Conservation (phyloP, 2,113 vertebrate species). For the Phasianus colchicus region DNA sequence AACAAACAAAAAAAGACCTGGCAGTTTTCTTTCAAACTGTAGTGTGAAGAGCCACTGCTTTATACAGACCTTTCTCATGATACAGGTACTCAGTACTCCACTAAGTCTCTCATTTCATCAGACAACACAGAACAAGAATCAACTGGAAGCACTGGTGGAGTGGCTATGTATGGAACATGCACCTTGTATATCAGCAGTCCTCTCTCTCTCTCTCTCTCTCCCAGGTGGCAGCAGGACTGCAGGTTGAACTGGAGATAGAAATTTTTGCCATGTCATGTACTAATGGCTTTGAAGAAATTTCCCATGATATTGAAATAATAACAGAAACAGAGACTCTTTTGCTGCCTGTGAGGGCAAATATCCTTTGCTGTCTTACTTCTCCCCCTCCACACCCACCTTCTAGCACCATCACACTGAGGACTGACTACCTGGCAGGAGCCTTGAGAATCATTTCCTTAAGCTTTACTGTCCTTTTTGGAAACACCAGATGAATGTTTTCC, state of each 20-base stretch:
- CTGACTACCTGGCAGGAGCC: neutral
- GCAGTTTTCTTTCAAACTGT: neutral
- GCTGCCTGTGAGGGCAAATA: slow-evolving; percentile 91
- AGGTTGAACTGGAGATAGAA: slow-evolving; percentile 83
- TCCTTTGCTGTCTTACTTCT: slow-evolving; percentile 77
- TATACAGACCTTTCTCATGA: neutral
- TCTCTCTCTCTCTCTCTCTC: slow-evolving; percentile 11
- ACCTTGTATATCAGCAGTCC: neutral
- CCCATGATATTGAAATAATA: slow-evolving; percentile 82
- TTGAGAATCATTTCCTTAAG: neutral
- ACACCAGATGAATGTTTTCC: neutral
- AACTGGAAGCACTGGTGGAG: neutral
- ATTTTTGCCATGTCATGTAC: slow-evolving; percentile 79
- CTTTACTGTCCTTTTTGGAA: neutral
- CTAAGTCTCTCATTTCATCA: neutral
- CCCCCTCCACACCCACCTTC: neutral
- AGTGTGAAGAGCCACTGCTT: neutral
- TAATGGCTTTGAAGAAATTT: slow-evolving; percentile 68
- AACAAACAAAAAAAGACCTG: too few relatives aligned
- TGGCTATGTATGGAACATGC: neutral
- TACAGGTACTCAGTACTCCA: neutral
- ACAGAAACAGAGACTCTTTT: slow-evolving; percentile 86
- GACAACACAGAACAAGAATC: neutral
- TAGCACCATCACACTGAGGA: neutral
- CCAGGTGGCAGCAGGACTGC: slow-evolving; percentile 89